Evolutionary conservation across 2,113 vertebrate species (phyloP).

Genomic region (Amia ocellicauda): DNA sequence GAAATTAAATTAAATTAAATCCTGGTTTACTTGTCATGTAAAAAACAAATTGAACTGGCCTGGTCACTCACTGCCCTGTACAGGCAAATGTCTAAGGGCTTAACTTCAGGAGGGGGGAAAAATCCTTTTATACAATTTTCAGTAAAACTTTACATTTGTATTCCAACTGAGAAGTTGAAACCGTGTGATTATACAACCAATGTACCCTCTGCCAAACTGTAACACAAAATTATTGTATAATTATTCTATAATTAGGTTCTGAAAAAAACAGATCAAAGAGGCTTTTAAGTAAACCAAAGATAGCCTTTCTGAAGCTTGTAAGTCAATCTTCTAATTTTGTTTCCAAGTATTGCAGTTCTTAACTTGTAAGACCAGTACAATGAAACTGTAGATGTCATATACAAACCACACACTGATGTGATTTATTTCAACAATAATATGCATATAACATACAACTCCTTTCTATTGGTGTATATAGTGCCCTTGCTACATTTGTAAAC

Average conservation of each 20-base stretch:
- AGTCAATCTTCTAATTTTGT: background rate
- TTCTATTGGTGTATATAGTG: too few species aligned
- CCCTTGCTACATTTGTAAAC: too few species aligned
- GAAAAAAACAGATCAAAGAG: constrained; percentile 2
- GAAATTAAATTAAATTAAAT: too few species aligned
- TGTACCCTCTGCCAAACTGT: constrained; percentile 48
- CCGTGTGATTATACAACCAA: constrained; percentile 59
- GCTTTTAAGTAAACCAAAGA: background rate
- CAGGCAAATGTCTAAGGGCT: constrained; percentile 29
- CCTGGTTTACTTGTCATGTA: background rate
- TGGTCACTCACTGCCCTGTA: constrained; percentile 5
- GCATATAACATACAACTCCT: too few species aligned
- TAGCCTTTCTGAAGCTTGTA: background rate
- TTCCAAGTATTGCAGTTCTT: background rate
- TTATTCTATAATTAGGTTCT: constrained; percentile 63
- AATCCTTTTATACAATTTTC: constrained; percentile 51
- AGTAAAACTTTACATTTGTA: constrained; percentile 29
- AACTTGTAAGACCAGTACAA: background rate
- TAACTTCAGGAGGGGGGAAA: background rate
- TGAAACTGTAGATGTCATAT: background rate
- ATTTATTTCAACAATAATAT: too few species aligned
- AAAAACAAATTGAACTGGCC: constrained; percentile 1
- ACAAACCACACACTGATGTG: background rate
- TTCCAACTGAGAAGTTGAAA: constrained; percentile 43
- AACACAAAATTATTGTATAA: constrained; percentile 59